phyloP scores from a whole-genome alignment of 2,113 vertebrate genomes.

The Fukomys damarensis region DNA sequence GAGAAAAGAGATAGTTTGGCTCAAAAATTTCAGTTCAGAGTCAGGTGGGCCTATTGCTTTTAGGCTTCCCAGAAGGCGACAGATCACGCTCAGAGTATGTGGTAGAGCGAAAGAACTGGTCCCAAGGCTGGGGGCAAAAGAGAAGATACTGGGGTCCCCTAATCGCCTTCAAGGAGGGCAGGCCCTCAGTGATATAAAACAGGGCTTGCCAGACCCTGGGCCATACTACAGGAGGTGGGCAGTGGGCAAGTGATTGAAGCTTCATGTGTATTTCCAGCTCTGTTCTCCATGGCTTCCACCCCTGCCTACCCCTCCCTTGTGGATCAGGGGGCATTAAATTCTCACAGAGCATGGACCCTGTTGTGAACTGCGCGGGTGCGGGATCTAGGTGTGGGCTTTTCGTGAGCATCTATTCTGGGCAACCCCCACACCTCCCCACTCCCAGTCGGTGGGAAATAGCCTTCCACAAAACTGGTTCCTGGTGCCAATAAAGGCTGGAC shows the following conservation, averaged over 20 bases:
- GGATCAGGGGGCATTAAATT: background rate
- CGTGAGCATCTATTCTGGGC: background rate
- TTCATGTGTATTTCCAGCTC: background rate
- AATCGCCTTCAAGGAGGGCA: background rate
- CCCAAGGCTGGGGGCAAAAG: background rate
- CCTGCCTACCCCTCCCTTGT: background rate
- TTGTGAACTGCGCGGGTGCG: background rate
- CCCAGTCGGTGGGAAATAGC: background rate
- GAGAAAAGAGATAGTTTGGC: too few species aligned
- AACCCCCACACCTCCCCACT: background rate
- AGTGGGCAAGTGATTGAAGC: background rate
- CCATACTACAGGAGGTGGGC: background rate
- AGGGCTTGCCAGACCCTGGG: background rate
- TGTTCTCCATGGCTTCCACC: background rate
- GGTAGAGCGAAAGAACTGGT: background rate
- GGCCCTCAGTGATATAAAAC: background rate
- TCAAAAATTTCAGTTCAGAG: background rate
- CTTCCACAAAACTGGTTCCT: background rate
- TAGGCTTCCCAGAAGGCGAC: rapidly evolving
- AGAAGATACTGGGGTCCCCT: background rate
- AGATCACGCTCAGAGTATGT: too few species aligned
- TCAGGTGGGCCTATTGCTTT: background rate
- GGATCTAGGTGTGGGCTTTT: background rate
- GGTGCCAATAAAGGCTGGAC: background rate
- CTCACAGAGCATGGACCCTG: background rate